A percentile compares a stretch with the other conserved stretches of the same genome.
Evolutionary conservation across 2,888 invertebrate genomes (phyloP).

Genomic region (Malacosoma neustria): DNA sequence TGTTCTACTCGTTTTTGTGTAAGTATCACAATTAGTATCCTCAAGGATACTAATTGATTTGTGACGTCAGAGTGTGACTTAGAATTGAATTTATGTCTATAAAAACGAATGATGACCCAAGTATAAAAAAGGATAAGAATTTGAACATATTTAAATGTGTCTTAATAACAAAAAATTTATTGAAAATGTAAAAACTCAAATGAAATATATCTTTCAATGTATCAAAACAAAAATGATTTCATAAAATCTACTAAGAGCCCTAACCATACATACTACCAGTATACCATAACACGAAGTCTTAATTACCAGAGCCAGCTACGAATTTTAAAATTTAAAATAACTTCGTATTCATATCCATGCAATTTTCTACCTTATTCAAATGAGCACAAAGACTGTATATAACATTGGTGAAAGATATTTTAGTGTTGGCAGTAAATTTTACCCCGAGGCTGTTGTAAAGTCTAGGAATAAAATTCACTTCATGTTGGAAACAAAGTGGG

Average conservation of each 20-base stretch:
- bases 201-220: no score
- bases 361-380: constrained; percentile 6
- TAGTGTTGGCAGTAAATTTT: constrained; percentile 1
- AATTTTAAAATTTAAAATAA: constrained; percentile 1
- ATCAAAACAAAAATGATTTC: not conserved
- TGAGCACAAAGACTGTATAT: not conserved
- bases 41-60: no score
- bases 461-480: constrained; percentile 19
- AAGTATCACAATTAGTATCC: no score
- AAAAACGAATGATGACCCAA: no score
- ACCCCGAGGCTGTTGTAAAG: constrained; percentile 7
- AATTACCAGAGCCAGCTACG: constrained; percentile 5
- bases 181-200: no score
- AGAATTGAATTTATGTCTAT: no score
- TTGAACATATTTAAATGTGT: no score
- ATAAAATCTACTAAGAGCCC: constrained; percentile 19
- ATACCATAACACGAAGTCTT: constrained; percentile 6
- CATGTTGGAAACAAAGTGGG: constrained; percentile 18
- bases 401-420: constrained; percentile 1
- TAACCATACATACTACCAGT: constrained; percentile 1
- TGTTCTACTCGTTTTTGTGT: no score
- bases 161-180: no score
- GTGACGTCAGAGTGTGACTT: no score
- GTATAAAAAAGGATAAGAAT: no score
- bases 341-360: not conserved